These are phyloP conservation scores for Cavia porcellus DNA, from an alignment of 2,113 vertebrate genomes.

Conservation along the genomic window DNA sequence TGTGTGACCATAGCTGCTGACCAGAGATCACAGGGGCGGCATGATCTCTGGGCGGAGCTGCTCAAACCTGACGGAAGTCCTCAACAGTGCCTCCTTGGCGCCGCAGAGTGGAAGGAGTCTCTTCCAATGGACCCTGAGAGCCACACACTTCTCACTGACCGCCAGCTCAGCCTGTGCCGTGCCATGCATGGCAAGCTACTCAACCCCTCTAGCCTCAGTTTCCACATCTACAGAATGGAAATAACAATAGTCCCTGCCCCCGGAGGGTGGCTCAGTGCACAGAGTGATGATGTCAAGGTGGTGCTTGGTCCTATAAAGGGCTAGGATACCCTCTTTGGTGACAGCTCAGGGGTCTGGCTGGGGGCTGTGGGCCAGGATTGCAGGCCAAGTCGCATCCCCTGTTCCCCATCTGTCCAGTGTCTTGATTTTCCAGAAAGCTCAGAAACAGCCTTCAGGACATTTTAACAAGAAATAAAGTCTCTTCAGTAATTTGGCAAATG, in stretches of 20 bases:
- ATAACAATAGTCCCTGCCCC: too few species aligned
- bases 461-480: constrained; percentile 6
- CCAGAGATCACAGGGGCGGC: background rate
- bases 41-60: background rate
- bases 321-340: accelerated
- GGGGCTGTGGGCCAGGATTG: background rate
- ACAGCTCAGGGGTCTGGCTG: background rate
- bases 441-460: background rate
- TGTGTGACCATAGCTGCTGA: background rate
- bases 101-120: background rate
- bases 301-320: accelerated
- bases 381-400: background rate
- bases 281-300: accelerated
- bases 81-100: background rate
- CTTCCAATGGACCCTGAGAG: background rate
- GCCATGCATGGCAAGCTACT: background rate
- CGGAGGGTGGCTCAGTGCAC: accelerated
- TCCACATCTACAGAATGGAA: background rate
- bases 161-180: background rate
- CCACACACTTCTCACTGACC: accelerated
- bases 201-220: background rate
- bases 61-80: background rate
- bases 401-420: background rate
- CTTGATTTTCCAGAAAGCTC: background rate
- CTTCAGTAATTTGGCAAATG: background rate